Base-by-base conservation (phyloP, 1,140 invertebrate species). In the Aleiodes sp. region DNA sequence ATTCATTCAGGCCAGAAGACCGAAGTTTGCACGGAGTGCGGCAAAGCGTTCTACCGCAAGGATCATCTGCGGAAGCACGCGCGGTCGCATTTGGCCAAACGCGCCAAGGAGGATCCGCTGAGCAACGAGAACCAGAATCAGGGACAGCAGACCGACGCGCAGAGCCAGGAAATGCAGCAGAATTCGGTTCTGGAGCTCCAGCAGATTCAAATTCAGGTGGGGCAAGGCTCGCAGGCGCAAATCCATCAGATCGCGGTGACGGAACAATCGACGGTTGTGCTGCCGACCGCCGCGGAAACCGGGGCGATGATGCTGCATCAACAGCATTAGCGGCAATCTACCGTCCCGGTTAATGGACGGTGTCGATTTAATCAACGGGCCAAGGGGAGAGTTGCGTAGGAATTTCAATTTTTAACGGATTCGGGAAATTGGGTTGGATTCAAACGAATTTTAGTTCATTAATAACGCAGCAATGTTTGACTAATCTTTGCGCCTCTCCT, bases 1-100 rank as follows among this genome's bases (percentile, higher is more conserved):
- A 94, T 94, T 77, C 92, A 94, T 82, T 93, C 92, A 3, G 92
- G 92, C 16, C 91, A 94, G 75, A 95, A 95, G 82, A 93, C 92
- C 1, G 92, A 94, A 80, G 89, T 91, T 29, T 92, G 90, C 68
- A 83, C 82, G 1, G 90, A 92, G 71, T 92, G 91, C 74, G 90
- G 91, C 14, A 92, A 92, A 87, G 92, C 92, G 19, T 94, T 94
- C 76, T 94, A 94, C 80, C 88, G 93, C n/a, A 94, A 93, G 72
- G 93, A 94, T 78, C 93, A 94, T 81, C 84, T 94, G 52, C 87
- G 91, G 68, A 94, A 94, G 76, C 93, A 94, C 78, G 88, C 92
- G 19, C 88, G 91, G 39, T 93, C 92, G 19, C 93, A 94, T 80
- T 86, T 91, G 68, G 88, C 90, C 16, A 91, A 92, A 76, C 87